Evolutionary conservation across 1,140 invertebrate species (phyloP), one percentile per base, ranked within the genome.

Genomic region (Scaptodrosophila lebanonensis): DNA sequence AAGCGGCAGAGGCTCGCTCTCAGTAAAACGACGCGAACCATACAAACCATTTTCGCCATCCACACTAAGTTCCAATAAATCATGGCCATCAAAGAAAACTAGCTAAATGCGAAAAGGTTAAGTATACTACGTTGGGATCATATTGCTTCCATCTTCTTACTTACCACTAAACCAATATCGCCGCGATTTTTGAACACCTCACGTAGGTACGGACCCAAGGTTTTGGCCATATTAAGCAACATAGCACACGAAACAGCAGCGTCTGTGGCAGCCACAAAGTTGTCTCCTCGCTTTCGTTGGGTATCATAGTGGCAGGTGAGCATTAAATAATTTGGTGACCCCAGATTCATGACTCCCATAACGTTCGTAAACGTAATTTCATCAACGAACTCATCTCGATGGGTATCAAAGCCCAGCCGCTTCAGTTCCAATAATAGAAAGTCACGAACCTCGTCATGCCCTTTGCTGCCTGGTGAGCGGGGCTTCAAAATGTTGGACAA

Each of bases 401-500:
- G 2, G 1, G 30, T 29, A 0, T 5, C 0, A 17, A 72, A 72
- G 1, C 52, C 68, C 12, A 63, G 30, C 4, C 20, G 1, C 3
- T 18, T 1, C 2, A 72, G 17, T 8, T 58, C 49, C 3, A 54
- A 33, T 4, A 49, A 4, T 3, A 83, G 93, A 71, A 92, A 95
- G 58, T 93, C 83, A 69, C 90, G 90, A 3, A 96, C 94, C 87
- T 87, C 88, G 18, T 87, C 68, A 76, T 95, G 94, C 20, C 89
- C 90, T 2, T 85, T 66, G 3, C 91, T 93, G 0, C 93, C 93
- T 3, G 93, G 92, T 9, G 93, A 91, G 66, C 94, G 88, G n/a
- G 92, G 91, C 42, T 93, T 88, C 7, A 95, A 88, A 27, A 95
- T 92, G 47, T 92, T 89, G 43, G 91, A 86, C 16, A 95, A 87